Base-by-base conservation (phyloP, 2,888 invertebrate genomes). In the Allacma fusca region DNA sequence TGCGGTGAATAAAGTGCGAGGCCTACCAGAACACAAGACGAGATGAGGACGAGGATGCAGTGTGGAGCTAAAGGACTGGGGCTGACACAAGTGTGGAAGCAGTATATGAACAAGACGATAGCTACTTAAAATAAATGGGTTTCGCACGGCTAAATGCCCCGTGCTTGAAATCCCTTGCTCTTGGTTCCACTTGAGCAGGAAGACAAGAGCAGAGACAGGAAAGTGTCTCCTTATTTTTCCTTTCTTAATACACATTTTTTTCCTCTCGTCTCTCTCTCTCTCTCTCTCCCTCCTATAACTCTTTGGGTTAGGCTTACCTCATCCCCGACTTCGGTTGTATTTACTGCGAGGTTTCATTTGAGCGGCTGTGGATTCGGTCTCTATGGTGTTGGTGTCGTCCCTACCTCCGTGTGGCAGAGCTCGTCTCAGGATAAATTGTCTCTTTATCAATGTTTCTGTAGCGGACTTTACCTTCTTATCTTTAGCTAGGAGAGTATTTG, bases 91-190 rank as follows among this genome's bases (percentile, higher is more conserved):
- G 50, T 5, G 19, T 50, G 50, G 50, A 50, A 16, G 50, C 9
- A 19, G 50, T 50, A 50, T n/a, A 50, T 26, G 64, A 28, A 64
- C 19, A 43, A 43, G 43, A 7, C 34, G n/a, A 76, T 29, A 74
- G 68, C 44, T 72, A 76, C 78, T 78, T 78, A 76, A 78, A 78
- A 78, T 78, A 78, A 78, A 78, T 76, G 78, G 78, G 78, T 78
- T 76, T 78, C 76, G 76, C 78, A 78, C 78, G 78, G 67, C 78
- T 76, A 78, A 68, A 75, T 77, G 65, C 75, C 50, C 19, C 50
- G 50, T 50, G 50, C 50, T 50, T 50, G 19, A 50, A n/a, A 50
- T 68, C 78, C 75, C 62, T 70, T 68, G 68, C 68, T 44, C 74
- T 68, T 70, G 50, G 70, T 75, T 70, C 64, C 70, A 64, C 70